A percentile compares a stretch with the other conserved stretches of the same genome.
Evolutionary conservation across 2,888 invertebrate genomes (phyloP).

Genomic region (Bugulina stolonifera): DNA sequence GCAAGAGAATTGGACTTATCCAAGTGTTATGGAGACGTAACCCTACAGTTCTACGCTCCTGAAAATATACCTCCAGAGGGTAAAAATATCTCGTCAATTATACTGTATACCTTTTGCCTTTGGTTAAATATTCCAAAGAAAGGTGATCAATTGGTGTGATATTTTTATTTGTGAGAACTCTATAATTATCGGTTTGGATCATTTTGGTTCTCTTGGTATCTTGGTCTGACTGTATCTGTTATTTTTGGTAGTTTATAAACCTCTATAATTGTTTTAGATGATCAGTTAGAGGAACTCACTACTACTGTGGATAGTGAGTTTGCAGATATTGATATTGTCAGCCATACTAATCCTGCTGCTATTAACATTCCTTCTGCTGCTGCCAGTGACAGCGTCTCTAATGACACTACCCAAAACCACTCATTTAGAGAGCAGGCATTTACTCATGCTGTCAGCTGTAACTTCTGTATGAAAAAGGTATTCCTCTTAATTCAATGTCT

Average conservation of each 20-base stretch:
- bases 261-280: no score
- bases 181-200: no score
- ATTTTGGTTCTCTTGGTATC: no score
- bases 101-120: no score
- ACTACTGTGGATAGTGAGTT: background rate
- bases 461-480: conserved; percentile 19
- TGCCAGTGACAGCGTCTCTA: background rate
- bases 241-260: no score
- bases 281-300: background rate
- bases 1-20: conserved; percentile 67
- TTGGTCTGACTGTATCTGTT: no score
- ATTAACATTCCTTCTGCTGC: background rate
- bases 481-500: no score
- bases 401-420: background rate
- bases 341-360: background rate
- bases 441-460: conserved; percentile 13
- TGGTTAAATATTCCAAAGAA: no score
- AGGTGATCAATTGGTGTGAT: no score
- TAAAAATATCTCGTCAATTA: no score
- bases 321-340: background rate
- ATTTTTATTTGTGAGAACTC: no score
- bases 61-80: conserved; percentile 31
- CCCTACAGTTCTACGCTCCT: conserved; percentile 69
- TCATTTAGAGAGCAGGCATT: conserved; percentile 10
- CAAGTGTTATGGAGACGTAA: conserved; percentile 83